A percentile compares a stretch with the other conserved stretches of the same genome.
Conservation (phyloP, 2,888 invertebrate genomes). For the Hydriomena furcata region DNA sequence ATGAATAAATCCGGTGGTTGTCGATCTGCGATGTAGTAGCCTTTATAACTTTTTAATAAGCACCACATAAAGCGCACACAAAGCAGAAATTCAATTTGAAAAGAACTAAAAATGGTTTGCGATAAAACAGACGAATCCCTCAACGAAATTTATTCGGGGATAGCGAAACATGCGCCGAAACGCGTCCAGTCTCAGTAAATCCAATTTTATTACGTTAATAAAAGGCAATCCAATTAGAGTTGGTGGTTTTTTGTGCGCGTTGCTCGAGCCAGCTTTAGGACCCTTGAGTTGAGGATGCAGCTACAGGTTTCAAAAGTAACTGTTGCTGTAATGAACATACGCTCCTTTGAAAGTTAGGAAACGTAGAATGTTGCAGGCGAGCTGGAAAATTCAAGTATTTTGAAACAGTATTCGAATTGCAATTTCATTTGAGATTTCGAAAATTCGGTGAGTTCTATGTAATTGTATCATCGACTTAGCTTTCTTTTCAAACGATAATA, state of each 20-base stretch:
- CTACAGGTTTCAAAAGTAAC: conserved; percentile 59
- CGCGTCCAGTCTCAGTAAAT: conserved; percentile 65
- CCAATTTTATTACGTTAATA: conserved; percentile 80
- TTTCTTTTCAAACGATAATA: no score
- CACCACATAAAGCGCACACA: background rate
- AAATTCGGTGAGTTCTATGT: conserved; percentile 2
- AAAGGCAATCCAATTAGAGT: conserved; percentile 80
- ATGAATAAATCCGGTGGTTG: no score
- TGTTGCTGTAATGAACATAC: conserved; percentile 49
- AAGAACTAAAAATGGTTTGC: conserved; percentile 26
- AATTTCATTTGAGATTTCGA: background rate
- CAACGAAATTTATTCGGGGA: conserved; percentile 55
- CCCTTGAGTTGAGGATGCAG: conserved; percentile 53
- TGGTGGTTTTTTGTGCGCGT: conserved; percentile 63
- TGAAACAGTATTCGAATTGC: background rate
- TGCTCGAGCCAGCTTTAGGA: conserved; percentile 54
- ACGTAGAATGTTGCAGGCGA: background rate
- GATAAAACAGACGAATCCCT: conserved; percentile 35
- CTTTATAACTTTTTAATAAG: no score
- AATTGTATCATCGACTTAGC: background rate
- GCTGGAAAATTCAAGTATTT: conserved; percentile 10
- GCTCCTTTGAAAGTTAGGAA: conserved; percentile 13
- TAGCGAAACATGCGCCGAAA: conserved; percentile 59
- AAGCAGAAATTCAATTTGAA: conserved; percentile 23
- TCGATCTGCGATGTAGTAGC: no score